These are phyloP conservation scores for Octomys mimax DNA, from an alignment of 2,797 vertebrate species.

Conservation along the genomic window DNA sequence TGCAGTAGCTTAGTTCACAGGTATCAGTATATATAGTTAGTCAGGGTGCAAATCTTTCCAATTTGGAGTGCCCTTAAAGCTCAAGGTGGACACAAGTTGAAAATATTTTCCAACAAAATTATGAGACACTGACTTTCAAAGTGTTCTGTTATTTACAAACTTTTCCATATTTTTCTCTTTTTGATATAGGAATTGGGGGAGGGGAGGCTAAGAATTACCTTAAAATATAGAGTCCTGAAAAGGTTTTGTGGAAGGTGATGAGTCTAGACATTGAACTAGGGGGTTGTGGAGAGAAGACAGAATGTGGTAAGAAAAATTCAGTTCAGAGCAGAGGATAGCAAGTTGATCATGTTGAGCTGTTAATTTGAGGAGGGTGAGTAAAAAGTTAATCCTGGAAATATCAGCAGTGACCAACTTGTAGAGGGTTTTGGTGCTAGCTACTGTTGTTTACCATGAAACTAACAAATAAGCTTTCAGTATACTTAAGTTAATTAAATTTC, in stretches of 20 bases:
- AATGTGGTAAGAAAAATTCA: neutral
- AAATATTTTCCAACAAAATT: neutral
- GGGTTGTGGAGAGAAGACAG: neutral
- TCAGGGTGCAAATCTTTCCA: too few relatives aligned
- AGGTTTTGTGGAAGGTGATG: neutral
- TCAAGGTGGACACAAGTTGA: neutral
- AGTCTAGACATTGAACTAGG: neutral
- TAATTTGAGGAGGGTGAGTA: conserved; percentile 40
- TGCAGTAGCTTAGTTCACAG: too few relatives aligned
- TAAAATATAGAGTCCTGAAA: neutral
- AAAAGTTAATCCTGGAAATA: conserved; percentile 18
- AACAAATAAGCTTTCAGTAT: conserved; percentile 60
- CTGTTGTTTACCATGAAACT: conserved; percentile 31
- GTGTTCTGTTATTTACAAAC: neutral
- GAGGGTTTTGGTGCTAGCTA: neutral
- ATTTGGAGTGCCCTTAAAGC: neutral
- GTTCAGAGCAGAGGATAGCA: neutral
- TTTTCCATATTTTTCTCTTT: neutral
- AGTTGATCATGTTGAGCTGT: neutral
- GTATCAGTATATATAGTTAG: too few relatives aligned
- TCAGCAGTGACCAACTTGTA: neutral
- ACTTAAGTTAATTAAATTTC: conserved; percentile 67
- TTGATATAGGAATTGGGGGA: conserved; percentile 28
- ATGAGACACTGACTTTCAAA: neutral
- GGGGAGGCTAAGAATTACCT: neutral